phyloP scores from a whole-genome alignment of 2,888 invertebrate species.

The Amaurobius ferox region DNA sequence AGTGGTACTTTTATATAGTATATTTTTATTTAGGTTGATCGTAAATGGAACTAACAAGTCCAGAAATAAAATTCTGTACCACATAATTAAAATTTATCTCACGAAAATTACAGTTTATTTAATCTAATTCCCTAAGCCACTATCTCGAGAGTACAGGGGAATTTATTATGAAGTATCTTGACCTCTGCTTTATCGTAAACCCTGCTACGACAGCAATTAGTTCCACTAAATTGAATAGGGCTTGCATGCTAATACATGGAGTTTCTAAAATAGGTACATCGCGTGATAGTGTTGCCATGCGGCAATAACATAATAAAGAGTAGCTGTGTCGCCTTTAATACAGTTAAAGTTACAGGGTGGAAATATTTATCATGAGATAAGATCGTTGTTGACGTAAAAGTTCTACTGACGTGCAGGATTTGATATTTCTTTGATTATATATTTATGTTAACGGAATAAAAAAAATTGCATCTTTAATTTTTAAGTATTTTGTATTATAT shows the following conservation, averaged over 20 bases:
- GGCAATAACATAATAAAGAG: background rate
- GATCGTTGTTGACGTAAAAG: too few species aligned
- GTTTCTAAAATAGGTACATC: constrained; percentile 1
- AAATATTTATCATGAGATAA: too few species aligned
- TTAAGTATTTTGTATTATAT: too few species aligned
- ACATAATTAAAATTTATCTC: too few species aligned
- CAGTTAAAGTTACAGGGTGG: background rate
- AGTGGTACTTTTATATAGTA: too few species aligned
- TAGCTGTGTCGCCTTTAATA: background rate
- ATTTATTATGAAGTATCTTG: constrained; percentile 8
- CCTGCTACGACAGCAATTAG: constrained; percentile 8
- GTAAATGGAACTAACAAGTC: too few species aligned
- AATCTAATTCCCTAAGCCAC: background rate
- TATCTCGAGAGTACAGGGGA: background rate
- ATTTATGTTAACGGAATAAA: too few species aligned
- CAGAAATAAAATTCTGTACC: too few species aligned
- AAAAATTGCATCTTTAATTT: too few species aligned
- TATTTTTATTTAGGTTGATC: too few species aligned
- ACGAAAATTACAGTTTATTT: background rate
- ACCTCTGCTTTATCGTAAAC: background rate
- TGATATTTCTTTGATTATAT: too few species aligned
- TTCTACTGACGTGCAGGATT: too few species aligned
- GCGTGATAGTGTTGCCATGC: background rate
- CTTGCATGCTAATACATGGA: background rate
- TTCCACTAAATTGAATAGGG: background rate